Evolutionary conservation across 1,140 invertebrate species (phyloP), one percentile per base, ranked within the genome.

Genomic region (Bemisia tabaci): DNA sequence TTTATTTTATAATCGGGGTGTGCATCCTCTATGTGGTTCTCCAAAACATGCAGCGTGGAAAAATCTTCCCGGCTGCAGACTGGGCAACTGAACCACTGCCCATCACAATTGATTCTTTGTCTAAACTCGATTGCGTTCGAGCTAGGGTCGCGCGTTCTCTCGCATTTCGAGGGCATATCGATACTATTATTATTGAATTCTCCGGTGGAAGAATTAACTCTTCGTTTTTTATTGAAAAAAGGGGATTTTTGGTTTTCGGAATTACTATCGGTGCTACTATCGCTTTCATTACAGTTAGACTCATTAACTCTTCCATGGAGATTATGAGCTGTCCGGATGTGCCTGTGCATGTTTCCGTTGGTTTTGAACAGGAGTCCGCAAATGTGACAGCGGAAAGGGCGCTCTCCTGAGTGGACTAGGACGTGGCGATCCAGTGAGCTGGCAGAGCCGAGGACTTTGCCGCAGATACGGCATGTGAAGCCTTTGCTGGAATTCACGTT

Each of bases 261-360:
- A 58, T 65, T 39, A 62, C 69, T 68, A 58, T 68, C 69, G 24
- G 63, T 64, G 33, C 69, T 67, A 60, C 64, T 65, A 62, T 70
- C 67, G 65, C 67, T 70, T 12, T 70, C 67, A 22, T 68, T 25
- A 66, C 65, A 66, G 63, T 60, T 60, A n/a, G 21, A 63, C 60
- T 63, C 59, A 23, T 66, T 26, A 17, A 23, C 63, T 66, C 11
- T 60, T 25, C 59, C 24, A 26, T 63, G 48, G 1, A 27, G 26
- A 27, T 62, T 65, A n/a, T 60, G 62, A 75, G 89, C 87, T 0
- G 87, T 90, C 64, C 88, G 80, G 79, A 90, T 84, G 74, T 94
- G 91, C 25, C 90, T 79, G 73, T 91, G 89, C 89, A 94, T 91
- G 75, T 91, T 92, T 21, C 90, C 90, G 75, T 92, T 93, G 1